Evolutionary conservation across 2,888 invertebrate genomes (phyloP), one percentile per base, ranked within the genome.

Genomic region (Aricia artaxerxes): DNA sequence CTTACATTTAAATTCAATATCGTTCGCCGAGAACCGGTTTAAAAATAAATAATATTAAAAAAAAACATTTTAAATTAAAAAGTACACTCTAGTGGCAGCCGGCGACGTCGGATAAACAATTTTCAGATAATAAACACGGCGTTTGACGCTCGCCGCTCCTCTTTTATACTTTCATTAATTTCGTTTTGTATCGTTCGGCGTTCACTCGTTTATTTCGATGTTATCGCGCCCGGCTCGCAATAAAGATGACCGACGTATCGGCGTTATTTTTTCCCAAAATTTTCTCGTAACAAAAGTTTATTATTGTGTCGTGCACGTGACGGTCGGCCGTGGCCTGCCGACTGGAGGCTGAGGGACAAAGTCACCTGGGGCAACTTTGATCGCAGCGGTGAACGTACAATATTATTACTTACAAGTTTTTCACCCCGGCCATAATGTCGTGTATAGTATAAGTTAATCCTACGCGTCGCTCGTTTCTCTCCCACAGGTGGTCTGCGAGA

Each of bases 231-330:
- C 4, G 11, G 9, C 64, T 31, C 64, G 69, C 69, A 69, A 69
- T 35, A 69, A 35, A 64, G 31, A 69, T 38, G 69, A 69, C 69
- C 35, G 35, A 69, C 64, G 64, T 64, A 64, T 64, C 31, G 64
- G 31, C 11, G 11, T 35, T 69, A 13, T 69, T 38, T 35, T 38
- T 35, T 38, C 69, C 11, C 69, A 11, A 69, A 38, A 69, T 31
- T 31, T 31, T 11, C 64, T 64, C 35, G 24, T 69, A 38, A 69
- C 69, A 35, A 13, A 38, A 38, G 35, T 13, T 2, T 69, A 69
- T 69, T 69, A 16, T 13, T 69, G 31, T 69, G 16, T 38, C 69
- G 35, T 13, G 35, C 69, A 69, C 69, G 69, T 69, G 69, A 38
- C 13, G 13, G 35, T 35, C 16, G 69, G 4, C 35, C 64, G 24